Conservation (phyloP, 2,888 invertebrate genomes). For the Xanthorhoe designata region DNA sequence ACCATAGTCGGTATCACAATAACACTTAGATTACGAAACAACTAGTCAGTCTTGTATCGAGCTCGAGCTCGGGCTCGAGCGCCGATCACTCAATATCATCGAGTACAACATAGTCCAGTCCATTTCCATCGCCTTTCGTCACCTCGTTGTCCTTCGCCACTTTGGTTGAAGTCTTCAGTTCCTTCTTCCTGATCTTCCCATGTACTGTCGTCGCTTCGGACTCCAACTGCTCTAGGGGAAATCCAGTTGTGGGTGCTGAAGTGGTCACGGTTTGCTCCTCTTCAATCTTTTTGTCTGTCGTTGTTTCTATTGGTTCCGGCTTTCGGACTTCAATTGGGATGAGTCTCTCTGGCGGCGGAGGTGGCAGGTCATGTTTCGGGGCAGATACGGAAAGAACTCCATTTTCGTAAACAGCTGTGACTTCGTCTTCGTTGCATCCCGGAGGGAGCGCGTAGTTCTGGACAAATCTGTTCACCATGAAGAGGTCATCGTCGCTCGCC, state of each 20-base stretch:
- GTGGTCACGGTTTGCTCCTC: conserved; percentile 46
- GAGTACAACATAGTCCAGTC: conserved; percentile 67
- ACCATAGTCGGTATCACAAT: conserved; percentile 28
- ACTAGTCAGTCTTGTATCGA: conserved; percentile 73
- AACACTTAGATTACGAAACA: conserved; percentile 41
- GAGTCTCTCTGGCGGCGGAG: conserved; percentile 71
- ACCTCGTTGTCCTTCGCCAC: conserved; percentile 76
- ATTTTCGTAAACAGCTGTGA: conserved; percentile 70
- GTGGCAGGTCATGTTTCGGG: conserved; percentile 75
- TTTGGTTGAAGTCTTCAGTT: conserved; percentile 70
- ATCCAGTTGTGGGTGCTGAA: conserved; percentile 45
- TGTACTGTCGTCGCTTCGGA: conserved; percentile 71
- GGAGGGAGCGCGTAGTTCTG: conserved; percentile 73
- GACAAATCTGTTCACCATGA: conserved; percentile 74
- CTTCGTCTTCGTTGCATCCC: conserved; percentile 74
- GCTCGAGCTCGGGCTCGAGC: conserved; percentile 40
- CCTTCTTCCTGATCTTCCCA: conserved; percentile 81
- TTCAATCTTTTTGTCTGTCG: conserved; percentile 46
- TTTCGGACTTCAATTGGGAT: conserved; percentile 71
- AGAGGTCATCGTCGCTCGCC: conserved; percentile 59
- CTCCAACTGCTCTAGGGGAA: conserved; percentile 65
- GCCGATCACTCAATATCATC: conserved; percentile 64
- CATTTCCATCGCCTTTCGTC: conserved; percentile 71
- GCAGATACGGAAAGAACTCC: conserved; percentile 68
- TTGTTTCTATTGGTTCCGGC: conserved; percentile 48